Base-by-base conservation (phyloP, 2,888 invertebrate genomes). In the Dexiosoma caninum region DNA sequence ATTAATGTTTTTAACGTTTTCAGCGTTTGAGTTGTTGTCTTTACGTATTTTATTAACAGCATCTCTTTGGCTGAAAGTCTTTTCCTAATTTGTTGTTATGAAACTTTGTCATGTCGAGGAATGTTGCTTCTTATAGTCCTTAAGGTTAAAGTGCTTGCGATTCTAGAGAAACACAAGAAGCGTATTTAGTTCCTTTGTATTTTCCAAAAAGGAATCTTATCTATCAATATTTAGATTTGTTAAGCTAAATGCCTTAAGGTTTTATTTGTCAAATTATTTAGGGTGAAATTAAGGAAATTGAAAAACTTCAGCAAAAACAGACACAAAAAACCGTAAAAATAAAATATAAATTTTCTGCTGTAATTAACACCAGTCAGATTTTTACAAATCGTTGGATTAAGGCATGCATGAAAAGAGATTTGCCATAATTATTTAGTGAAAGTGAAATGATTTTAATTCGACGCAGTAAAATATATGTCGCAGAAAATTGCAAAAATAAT, bases 221-320 rank as follows among this genome's bases (percentile, higher is more conserved):
- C 77, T 77, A 72, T 72, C 77, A 81, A 81, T 81, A 81, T 81
- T 81, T 81, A 67, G 72, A 77, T 81, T 81, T 81, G 77, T 74
- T 74, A 69, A 81, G 72, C 64, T 37, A 19, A 81, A 81, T 44
- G 59, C 77, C 77, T 69, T 35, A 35, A 69, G 81, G 72, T 77
- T 57, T 49, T 81, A 69, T 76, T 81, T 81, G 77, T 53, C 64
- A 59, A 77, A 71, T 74, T 81, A 81, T 74, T 81, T 53, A 59
- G 77, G 77, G 77, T 81, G 72, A 81, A 72, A 74, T 72, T 77
- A 81, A 74, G 77, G 81, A 81, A 81, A 81, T 81, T 81, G 81
- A 72, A 77, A 72, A 81, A 69, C 55, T 62, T 14, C 19, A 72
- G 32, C 7, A 53, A 62, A 57, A 21, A 62, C 7, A 53, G 53